Base-by-base conservation (phyloP, 2,797 vertebrate species). In the Podarcis siculus region DNA sequence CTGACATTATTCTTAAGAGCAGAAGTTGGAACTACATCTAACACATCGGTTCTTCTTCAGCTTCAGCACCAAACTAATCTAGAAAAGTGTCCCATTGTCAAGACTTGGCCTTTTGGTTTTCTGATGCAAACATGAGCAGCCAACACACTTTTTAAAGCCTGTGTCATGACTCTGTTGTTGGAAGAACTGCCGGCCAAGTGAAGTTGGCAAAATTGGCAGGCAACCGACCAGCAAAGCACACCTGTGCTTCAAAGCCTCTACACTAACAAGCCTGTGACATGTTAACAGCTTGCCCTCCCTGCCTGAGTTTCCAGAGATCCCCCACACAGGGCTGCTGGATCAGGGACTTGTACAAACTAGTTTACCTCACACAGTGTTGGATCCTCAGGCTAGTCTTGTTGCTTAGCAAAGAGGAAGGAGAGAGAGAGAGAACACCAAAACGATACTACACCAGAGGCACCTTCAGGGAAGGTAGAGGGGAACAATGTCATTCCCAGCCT, bases 241-340 rank as follows among this genome's bases (percentile, higher is more conserved):
- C 27, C 78, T 73, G 12, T 66, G 79, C 79, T 35, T 80, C 61
- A 84, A 86, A 61, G 89, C 67, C 8, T 4, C 79, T 35, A 88
- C n/a, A 42, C 82, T 77, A 77, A 80, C 77, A 85, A 69, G 67
- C 32, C 77, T 81, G 58, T 87, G 82, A 87, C 81, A 80, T 77
- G 82, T 90, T 85, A 85, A 87, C 45, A 81, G 58, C 83, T 75
- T 76, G 78, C 69, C 66, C 69, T 55, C 49, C 69, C 78, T 85
- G 83, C 42, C 76, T 77, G 75, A 37, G 8, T 76, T 87, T 61
- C 35, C 66, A 32, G 25, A 25, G 42, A 2, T 19, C 21, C 9
- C 45, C 0, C 27, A 49, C 83, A 45, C 12, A 8, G n/a, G 49
- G 55, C 30, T 67, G 76, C 8, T 39, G 67, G 32, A 69, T 77